These are phyloP conservation scores for Zosterops borbonicus DNA, from an alignment of 2,113 vertebrate genomes.

Conservation along the genomic window DNA sequence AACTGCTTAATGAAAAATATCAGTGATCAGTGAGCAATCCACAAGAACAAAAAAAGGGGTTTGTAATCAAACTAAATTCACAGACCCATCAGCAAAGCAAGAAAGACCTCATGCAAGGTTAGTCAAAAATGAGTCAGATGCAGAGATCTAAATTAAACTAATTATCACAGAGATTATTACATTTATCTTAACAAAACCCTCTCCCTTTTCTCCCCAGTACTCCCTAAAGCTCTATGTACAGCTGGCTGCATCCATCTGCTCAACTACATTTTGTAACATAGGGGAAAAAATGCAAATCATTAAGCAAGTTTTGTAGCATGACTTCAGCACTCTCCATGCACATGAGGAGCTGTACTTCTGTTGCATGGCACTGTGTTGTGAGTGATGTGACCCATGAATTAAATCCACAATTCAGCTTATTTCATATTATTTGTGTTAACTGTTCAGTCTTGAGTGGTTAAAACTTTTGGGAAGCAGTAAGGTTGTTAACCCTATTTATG, in stretches of 20 bases:
- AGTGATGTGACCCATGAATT: not conserved
- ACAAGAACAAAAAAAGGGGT: not conserved
- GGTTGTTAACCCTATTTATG: not conserved
- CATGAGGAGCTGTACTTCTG: not conserved
- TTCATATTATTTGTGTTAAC: not conserved
- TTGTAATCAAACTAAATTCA: constrained; percentile 45
- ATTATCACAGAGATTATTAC: constrained; percentile 80
- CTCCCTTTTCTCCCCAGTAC: constrained; percentile 46
- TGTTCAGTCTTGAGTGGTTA: not conserved
- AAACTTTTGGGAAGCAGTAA: not conserved
- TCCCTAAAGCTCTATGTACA: constrained; percentile 72
- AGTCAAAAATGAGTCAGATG: constrained; percentile 56
- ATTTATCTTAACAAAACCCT: constrained; percentile 57
- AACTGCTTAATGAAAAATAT: constrained; percentile 62
- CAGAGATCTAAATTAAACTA: constrained; percentile 75
- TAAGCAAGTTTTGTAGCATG: constrained; percentile 31
- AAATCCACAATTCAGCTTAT: not conserved
- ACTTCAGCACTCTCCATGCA: not conserved
- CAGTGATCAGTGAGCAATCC: constrained; percentile 47
- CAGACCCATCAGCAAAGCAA: constrained; percentile 42
- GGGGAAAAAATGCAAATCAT: constrained; percentile 16
- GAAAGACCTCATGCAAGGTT: constrained; percentile 41
- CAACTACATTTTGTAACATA: constrained; percentile 51
- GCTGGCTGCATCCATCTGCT: constrained; percentile 82
- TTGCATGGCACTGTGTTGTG: not conserved